phyloP scores from a whole-genome alignment of 2,797 vertebrate genomes.

The Pseudochirops corinnae region DNA sequence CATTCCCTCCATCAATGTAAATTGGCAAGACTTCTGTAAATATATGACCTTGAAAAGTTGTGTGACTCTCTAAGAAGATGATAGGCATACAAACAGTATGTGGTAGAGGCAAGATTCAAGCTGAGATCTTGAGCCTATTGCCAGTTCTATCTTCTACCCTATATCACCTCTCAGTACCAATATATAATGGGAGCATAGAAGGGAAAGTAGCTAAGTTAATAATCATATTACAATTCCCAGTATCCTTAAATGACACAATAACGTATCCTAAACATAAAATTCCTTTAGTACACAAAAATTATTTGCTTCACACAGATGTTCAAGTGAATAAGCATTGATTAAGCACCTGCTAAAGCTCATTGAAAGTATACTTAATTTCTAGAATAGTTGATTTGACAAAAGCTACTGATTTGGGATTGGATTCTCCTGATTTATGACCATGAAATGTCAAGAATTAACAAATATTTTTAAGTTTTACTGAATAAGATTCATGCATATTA shows the following conservation, averaged over 20 bases:
- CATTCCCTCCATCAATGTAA: not conserved
- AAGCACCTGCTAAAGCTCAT: not conserved
- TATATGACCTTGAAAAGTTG: not conserved
- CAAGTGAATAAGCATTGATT: not conserved
- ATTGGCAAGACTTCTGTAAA: not conserved
- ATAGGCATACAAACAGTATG: not conserved
- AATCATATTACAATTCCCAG: not conserved
- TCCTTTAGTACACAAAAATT: not conserved
- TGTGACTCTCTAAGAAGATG: not conserved
- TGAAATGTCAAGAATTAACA: not conserved
- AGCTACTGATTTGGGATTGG: not conserved
- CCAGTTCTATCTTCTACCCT: not conserved
- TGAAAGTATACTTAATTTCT: not conserved
- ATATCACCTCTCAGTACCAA: not conserved
- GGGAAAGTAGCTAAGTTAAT: not conserved
- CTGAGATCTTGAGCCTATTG: not conserved
- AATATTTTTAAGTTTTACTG: not conserved
- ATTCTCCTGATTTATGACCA: not conserved
- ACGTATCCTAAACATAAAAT: not conserved
- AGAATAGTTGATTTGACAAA: not conserved
- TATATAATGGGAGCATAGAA: not conserved
- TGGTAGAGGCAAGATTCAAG: not conserved
- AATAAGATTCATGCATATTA: not conserved
- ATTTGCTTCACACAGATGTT: not conserved
- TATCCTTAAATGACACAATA: not conserved